Conservation (phyloP, 2,888 invertebrate genomes). For the Heliconius hortense region DNA sequence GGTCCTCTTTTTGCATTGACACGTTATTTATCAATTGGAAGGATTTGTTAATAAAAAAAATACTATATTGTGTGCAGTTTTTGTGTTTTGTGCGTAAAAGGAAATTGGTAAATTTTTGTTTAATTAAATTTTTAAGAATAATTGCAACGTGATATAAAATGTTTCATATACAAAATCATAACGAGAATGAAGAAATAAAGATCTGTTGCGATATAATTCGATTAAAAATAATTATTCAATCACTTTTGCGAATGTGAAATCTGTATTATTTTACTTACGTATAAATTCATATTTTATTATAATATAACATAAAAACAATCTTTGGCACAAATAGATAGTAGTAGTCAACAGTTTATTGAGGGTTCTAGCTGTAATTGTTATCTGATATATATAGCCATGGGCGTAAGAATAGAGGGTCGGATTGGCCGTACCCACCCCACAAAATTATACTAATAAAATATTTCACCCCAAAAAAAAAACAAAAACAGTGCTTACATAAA, state of each 20-base stretch:
- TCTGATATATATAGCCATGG: neutral
- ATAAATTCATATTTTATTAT: neutral
- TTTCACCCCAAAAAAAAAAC: no score
- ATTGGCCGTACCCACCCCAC: no score
- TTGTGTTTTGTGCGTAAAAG: no score
- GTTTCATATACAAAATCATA: neutral
- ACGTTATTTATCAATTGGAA: constrained; percentile 28
- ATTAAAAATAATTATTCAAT: neutral
- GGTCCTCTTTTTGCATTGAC: constrained; percentile 32
- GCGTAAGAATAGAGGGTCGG: no score
- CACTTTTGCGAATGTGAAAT: neutral
- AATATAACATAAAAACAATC: neutral
- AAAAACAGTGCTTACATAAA: no score
- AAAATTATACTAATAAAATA: no score
- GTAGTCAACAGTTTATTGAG: neutral
- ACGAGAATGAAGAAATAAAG: neutral
- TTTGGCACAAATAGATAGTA: neutral
- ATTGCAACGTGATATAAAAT: neutral
- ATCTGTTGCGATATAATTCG: neutral
- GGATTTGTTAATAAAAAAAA: neutral
- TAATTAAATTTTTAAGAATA: neutral
- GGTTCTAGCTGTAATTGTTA: neutral
- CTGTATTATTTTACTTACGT: neutral
- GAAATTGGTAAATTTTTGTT: no score
- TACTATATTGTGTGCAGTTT: neutral